phyloP scores from a whole-genome alignment of 2,113 vertebrate genomes.

The Caloenas nicobarica region DNA sequence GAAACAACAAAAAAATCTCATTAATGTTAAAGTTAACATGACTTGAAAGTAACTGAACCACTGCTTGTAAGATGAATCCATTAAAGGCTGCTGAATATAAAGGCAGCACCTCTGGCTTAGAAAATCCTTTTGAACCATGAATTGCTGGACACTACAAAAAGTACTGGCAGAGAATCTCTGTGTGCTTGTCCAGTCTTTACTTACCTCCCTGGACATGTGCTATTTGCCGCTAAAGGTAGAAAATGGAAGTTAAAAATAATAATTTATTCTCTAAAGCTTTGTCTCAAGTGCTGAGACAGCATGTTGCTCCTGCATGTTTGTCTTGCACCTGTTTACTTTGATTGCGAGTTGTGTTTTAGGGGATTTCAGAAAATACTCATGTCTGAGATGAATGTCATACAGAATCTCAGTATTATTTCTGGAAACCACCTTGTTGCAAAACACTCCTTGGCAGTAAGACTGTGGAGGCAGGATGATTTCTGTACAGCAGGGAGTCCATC shows the following conservation, averaged over 20 bases:
- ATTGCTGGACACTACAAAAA: background rate
- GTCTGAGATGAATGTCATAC: background rate
- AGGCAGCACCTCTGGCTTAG: background rate
- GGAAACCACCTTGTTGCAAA: background rate
- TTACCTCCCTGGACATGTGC: background rate
- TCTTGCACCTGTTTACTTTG: background rate
- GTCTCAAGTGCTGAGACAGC: background rate
- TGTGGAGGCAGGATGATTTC: background rate
- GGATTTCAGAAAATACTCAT: background rate
- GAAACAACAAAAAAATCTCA: background rate
- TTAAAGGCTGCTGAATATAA: background rate
- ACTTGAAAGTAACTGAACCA: background rate
- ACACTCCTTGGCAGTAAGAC: background rate
- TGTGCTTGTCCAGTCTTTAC: background rate
- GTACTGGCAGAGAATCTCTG: background rate
- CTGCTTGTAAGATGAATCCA: background rate
- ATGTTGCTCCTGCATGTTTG: background rate
- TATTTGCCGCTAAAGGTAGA: background rate
- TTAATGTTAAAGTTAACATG: background rate
- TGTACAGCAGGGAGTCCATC: background rate
- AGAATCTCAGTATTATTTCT: background rate
- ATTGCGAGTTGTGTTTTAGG: background rate
- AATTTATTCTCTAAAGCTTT: background rate
- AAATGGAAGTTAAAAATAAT: background rate
- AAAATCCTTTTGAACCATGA: background rate